Evolutionary conservation across 1,140 invertebrate genomes (phyloP), one percentile per base, ranked within the genome.

Genomic region (Galleria mellonella): DNA sequence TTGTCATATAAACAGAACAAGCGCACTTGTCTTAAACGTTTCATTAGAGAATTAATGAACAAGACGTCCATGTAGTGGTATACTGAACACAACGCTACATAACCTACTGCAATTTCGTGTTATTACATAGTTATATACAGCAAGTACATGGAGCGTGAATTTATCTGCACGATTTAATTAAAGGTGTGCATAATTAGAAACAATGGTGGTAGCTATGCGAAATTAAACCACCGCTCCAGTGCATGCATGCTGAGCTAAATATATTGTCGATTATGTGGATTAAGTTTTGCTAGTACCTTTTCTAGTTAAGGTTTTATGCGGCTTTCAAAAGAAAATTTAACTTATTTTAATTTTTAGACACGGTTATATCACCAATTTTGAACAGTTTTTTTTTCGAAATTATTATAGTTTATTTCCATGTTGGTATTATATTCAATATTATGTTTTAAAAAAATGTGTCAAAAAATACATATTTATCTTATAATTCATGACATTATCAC

Each of bases 81-180:
- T 23, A 23, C 17, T 23, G 17, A 23, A 23, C 17, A 23, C 17
- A 23, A 23, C 2, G 17, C 17, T 23, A 23, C 17, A 23, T 23
- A 23, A 23, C 17, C 17, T 45, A 45, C 28, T 29, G 31, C 40
- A 35, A n/a, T 23, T 23, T 41, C 31, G n/a, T 35, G 40, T 37
- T 41, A 37, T 37, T 37, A 37, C 14, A 43, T 27, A 32, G 33
- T 43, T 36, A 17, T 17, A 33, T 35, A 37, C 35, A 10, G 6
- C 30, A 31, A n/a, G 30, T 37, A 43, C 56, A 51, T 47, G 36
- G 54, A 50, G 58, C 49, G 49, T 41, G 57, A 72, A 72, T 73
- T 73, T 73, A 76, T 72, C 67, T 73, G 40, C 51, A 40, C 51
- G 51, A 69, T 76, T 76, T 76, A 76, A 76, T 76, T 76, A 76